phyloP scores from a whole-genome alignment of 1,140 invertebrate genomes.

The Ectropis grisescens region DNA sequence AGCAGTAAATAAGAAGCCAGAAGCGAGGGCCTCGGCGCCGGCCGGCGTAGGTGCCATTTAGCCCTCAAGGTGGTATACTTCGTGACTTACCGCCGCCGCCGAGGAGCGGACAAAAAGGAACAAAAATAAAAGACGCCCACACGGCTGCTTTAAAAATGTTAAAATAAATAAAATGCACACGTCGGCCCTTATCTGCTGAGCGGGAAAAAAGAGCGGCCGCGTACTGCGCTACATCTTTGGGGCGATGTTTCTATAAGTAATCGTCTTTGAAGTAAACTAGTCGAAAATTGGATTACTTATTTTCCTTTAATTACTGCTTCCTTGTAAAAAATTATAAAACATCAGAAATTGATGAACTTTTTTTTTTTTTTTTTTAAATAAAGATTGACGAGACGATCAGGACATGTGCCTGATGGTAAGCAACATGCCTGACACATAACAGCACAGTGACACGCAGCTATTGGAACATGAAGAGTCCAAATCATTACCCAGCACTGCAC shows the following conservation, averaged over 20 bases:
- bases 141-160: conserved; percentile 59
- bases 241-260: not conserved
- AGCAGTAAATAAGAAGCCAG: conserved; percentile 21
- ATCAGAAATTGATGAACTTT: too few relatives aligned
- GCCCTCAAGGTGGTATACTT: conserved; percentile 56
- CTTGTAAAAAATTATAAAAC: too few relatives aligned
- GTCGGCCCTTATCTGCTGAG: conserved; percentile 54
- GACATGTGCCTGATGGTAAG: too few relatives aligned
- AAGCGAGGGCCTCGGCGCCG: conserved; percentile 4
- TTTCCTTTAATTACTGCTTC: too few relatives aligned
- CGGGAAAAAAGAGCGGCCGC: conserved; percentile 39
- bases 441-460: too few relatives aligned
- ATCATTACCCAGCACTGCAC: too few relatives aligned
- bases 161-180: conserved; percentile 69
- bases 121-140: conserved; percentile 28
- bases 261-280: not conserved
- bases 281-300: too few relatives aligned
- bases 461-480: too few relatives aligned
- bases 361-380: too few relatives aligned
- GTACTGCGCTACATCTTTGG: conserved; percentile 13
- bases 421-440: too few relatives aligned
- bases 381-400: too few relatives aligned
- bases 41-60: conserved; percentile 64
- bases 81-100: conserved; percentile 58
- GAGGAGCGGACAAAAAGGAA: conserved; percentile 47